phyloP scores from a whole-genome alignment of 2,113 vertebrate genomes.

The Cygnus atratus region DNA sequence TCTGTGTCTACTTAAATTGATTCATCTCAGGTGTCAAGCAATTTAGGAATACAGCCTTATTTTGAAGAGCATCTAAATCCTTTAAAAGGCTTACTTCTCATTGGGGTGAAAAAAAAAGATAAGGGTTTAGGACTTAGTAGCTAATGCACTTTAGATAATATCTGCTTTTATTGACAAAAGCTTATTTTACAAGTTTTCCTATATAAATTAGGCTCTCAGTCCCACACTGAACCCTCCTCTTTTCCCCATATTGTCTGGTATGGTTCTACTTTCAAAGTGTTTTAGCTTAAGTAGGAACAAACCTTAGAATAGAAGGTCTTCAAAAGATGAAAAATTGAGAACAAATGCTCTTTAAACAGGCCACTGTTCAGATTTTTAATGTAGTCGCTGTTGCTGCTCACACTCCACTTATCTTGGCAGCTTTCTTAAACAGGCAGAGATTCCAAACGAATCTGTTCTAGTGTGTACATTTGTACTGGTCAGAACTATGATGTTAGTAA shows the following conservation, averaged over 20 bases:
- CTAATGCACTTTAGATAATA: background rate
- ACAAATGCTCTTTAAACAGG: background rate
- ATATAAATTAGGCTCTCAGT: background rate
- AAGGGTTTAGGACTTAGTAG: background rate
- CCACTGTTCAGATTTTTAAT: background rate
- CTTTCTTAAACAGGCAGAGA: background rate
- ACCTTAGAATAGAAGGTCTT: background rate
- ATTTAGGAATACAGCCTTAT: background rate
- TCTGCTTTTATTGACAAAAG: background rate
- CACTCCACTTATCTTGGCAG: background rate
- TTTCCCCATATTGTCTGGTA: background rate
- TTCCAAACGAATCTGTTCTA: background rate
- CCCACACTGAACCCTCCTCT: fast-evolving
- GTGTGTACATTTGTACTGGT: background rate
- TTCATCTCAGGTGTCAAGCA: background rate
- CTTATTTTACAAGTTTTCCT: background rate
- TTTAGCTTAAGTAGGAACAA: background rate
- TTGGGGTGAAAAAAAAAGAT: background rate
- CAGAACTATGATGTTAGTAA: background rate
- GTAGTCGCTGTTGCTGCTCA: background rate
- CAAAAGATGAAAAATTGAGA: background rate
- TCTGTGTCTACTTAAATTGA: background rate
- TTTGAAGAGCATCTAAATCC: background rate
- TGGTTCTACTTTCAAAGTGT: background rate
- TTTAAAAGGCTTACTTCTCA: background rate